A percentile compares a stretch with the other conserved stretches of the same genome.
Conservation (phyloP, 2,113 vertebrate genomes). For the Xenus cinereus region DNA sequence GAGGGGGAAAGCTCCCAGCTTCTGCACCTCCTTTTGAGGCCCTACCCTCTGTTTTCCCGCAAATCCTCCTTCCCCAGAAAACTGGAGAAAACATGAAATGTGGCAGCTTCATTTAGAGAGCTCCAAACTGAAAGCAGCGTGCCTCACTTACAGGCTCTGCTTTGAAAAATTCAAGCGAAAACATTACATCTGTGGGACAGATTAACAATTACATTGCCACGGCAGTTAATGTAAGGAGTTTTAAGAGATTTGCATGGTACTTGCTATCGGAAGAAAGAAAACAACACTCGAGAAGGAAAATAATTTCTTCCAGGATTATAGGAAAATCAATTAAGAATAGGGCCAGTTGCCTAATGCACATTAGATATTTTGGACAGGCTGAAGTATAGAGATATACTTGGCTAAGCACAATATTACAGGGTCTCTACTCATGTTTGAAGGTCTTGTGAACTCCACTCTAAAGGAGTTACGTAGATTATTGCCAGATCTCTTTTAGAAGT, state of each 20-base stretch:
- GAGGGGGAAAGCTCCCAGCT: neutral
- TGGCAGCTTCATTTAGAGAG: neutral
- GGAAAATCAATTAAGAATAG: conserved; percentile 48
- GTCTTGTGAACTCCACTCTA: neutral
- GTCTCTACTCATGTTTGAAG: neutral
- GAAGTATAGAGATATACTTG: neutral
- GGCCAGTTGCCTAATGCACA: conserved; percentile 23
- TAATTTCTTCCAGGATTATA: conserved; percentile 43
- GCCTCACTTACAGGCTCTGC: neutral
- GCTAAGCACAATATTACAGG: neutral
- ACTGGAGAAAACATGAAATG: neutral
- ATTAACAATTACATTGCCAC: conserved; percentile 6
- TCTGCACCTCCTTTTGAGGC: neutral
- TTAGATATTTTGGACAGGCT: neutral
- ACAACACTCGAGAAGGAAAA: neutral
- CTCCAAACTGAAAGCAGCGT: neutral
- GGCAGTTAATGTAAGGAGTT: neutral
- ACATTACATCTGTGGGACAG: neutral
- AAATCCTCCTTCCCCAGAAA: conserved; percentile 5
- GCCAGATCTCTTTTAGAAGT: neutral
- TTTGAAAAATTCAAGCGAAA: neutral
- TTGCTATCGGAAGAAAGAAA: neutral
- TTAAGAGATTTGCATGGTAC: neutral
- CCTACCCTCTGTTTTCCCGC: neutral
- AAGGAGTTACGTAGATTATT: neutral